Conservation (phyloP, 1,140 invertebrate species). For the Heterodera schachtii region DNA sequence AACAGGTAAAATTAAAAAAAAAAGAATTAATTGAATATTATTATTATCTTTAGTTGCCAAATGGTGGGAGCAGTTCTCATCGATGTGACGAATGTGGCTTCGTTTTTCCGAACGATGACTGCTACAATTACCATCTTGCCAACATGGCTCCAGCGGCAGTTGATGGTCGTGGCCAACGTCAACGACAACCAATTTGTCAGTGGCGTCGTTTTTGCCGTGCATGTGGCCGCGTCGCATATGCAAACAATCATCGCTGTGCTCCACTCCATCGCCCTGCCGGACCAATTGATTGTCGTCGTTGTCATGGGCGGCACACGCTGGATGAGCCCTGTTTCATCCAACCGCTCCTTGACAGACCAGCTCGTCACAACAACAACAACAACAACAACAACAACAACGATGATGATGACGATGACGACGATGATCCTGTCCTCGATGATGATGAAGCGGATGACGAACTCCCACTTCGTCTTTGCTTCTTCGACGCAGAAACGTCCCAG, state of each 20-base stretch:
- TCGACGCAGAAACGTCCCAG: constrained; percentile 18
- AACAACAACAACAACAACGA: too few species aligned
- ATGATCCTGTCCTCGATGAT: not conserved
- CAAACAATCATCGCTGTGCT: too few species aligned
- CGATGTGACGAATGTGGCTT: constrained; percentile 8
- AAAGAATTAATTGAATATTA: not conserved
- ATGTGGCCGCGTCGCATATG: not conserved
- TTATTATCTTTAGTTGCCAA: not conserved
- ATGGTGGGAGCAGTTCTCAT: not conserved
- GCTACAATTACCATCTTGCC: not conserved
- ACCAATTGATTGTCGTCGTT: not conserved
- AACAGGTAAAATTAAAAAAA: not conserved
- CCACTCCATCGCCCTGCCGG: too few species aligned
- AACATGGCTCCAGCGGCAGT: not conserved
- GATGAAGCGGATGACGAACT: constrained; percentile 9
- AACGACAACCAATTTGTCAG: not conserved
- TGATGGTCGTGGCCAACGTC: not conserved
- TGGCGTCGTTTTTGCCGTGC: not conserved
- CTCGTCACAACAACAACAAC: too few species aligned
- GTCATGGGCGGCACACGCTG: too few species aligned
- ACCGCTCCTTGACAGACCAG: not conserved
- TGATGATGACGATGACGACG: not conserved
- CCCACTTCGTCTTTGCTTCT: constrained; percentile 13
- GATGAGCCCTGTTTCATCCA: too few species aligned
- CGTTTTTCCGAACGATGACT: not conserved